Evolutionary conservation across 2,797 vertebrate species (phyloP).

Genomic region (Balearica regulorum): DNA sequence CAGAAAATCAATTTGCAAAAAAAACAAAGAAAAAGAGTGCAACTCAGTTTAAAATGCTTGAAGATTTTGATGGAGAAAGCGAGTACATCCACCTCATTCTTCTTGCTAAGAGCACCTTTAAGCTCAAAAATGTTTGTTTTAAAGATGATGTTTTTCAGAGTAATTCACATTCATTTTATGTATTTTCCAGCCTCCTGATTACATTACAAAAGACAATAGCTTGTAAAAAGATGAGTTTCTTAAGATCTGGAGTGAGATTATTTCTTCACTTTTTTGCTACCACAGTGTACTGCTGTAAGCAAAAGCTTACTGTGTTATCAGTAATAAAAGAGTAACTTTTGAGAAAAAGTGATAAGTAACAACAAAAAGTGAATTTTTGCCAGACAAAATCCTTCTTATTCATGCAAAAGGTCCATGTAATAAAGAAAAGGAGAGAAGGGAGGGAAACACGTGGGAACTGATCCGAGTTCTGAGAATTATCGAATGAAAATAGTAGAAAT

Average conservation of each 20-base stretch:
- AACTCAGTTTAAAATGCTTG: background rate
- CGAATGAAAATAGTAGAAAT: background rate
- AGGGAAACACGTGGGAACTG: background rate
- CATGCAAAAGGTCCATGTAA: background rate
- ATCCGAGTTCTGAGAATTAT: background rate
- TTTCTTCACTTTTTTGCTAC: background rate
- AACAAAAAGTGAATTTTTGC: background rate
- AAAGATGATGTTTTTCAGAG: background rate
- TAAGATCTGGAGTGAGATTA: background rate
- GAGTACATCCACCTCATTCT: background rate
- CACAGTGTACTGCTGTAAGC: background rate
- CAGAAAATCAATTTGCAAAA: background rate
- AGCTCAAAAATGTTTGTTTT: background rate
- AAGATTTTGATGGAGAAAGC: background rate
- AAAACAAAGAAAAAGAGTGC: background rate
- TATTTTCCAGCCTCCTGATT: background rate
- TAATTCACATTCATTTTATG: background rate
- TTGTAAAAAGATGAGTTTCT: background rate
- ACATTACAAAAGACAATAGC: background rate
- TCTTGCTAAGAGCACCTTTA: background rate
- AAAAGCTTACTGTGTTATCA: background rate
- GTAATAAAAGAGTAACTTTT: background rate
- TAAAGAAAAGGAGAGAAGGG: background rate
- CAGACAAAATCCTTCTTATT: background rate
- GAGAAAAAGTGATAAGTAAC: background rate